These are phyloP conservation scores for Sciurus carolinensis DNA, from an alignment of 2,797 vertebrate species.

Conservation along the genomic window DNA sequence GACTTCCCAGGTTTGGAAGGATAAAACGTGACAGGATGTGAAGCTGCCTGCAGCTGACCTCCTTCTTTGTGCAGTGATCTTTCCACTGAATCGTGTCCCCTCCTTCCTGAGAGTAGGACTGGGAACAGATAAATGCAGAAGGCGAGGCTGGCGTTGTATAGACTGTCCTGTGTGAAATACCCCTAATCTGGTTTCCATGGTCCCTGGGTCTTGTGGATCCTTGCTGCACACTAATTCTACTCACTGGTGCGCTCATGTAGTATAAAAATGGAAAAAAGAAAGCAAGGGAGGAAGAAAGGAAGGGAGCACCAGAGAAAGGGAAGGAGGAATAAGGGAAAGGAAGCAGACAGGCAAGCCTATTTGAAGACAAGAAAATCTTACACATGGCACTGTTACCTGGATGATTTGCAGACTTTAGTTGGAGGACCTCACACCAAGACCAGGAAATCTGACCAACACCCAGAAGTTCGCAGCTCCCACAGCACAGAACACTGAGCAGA, in stretches of 20 bases:
- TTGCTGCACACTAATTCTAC: background rate
- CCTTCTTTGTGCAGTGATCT: background rate
- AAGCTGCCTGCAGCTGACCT: background rate
- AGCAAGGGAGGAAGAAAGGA: no score
- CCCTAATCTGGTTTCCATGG: background rate
- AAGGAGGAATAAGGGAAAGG: no score
- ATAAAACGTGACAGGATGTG: background rate
- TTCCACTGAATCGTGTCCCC: background rate
- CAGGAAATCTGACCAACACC: background rate
- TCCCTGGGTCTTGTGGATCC: background rate
- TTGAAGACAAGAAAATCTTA: background rate
- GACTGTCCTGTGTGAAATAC: background rate
- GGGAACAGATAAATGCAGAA: background rate
- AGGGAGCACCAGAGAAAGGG: no score
- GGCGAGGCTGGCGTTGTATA: background rate
- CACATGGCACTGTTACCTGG: fast-evolving
- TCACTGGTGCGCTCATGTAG: background rate
- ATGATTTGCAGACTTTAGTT: background rate
- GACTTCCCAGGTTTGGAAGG: background rate
- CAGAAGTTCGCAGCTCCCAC: background rate
- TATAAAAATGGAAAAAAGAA: background rate
- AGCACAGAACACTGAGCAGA: background rate
- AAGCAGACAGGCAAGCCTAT: background rate
- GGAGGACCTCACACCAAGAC: no score
- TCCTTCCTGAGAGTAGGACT: background rate